Evolutionary conservation across 2,888 invertebrate genomes (phyloP).

Genomic region (Sesia bembeciformis): DNA sequence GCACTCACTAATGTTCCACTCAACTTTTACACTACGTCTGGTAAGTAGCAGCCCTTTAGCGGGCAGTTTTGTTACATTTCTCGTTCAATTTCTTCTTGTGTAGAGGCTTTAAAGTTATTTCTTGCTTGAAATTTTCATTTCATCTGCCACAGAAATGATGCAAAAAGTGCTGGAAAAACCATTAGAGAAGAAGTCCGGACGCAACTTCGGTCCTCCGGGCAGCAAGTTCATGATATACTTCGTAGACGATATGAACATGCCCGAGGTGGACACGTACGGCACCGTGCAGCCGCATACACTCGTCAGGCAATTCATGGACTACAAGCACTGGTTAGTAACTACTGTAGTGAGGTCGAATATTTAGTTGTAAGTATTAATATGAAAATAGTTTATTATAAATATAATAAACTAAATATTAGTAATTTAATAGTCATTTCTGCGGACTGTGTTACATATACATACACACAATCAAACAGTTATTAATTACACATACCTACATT

Average conservation of each 20-base stretch:
- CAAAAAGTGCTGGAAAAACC: slow-evolving; percentile 92
- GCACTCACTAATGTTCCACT: slow-evolving; percentile 92
- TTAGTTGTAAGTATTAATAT: too few relatives aligned
- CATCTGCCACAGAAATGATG: slow-evolving; percentile 79
- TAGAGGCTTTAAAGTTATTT: neutral
- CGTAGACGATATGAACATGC: slow-evolving; percentile 98
- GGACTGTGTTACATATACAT: too few relatives aligned
- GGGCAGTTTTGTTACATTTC: neutral
- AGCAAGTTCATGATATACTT: slow-evolving; percentile 94
- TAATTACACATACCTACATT: too few relatives aligned
- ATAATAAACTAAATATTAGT: too few relatives aligned
- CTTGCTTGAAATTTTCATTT: neutral
- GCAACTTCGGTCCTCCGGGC: slow-evolving; percentile 95
- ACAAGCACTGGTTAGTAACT: slow-evolving; percentile 86
- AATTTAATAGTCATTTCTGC: too few relatives aligned
- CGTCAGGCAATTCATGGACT: slow-evolving; percentile 94
- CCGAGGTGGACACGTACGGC: slow-evolving; percentile 94
- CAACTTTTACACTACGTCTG: slow-evolving; percentile 95
- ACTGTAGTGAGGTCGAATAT: too few relatives aligned
- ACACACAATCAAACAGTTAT: too few relatives aligned
- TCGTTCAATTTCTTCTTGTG: neutral
- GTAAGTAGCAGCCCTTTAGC: slow-evolving; percentile 31
- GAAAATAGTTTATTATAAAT: too few relatives aligned
- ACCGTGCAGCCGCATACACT: slow-evolving; percentile 97
- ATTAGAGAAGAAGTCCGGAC: slow-evolving; percentile 94